phyloP scores from a whole-genome alignment of 2,113 vertebrate species.

The Fulica atra region DNA sequence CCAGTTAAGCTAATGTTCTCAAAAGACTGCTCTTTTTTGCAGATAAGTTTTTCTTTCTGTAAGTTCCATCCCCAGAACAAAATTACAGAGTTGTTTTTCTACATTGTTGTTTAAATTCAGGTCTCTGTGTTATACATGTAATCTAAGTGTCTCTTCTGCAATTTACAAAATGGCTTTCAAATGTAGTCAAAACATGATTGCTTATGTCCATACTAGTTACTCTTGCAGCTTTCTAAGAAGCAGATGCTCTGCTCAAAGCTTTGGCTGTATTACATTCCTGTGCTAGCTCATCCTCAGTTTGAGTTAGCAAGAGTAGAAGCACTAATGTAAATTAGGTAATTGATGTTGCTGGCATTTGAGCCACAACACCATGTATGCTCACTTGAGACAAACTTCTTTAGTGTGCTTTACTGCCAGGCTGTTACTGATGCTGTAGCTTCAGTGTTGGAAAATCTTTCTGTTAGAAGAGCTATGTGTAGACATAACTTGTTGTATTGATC shows the following conservation, averaged over 20 bases:
- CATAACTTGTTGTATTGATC: not conserved
- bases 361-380: accelerated
- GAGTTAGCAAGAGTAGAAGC: not conserved
- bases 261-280: not conserved
- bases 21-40: not conserved
- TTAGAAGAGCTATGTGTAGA: not conserved
- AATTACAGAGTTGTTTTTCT: not conserved
- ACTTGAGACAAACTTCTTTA: not conserved
- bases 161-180: not conserved
- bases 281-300: not conserved
- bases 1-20: not conserved
- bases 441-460: not conserved
- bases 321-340: not conserved
- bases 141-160: not conserved
- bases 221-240: not conserved
- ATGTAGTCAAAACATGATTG: not conserved
- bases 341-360: not conserved
- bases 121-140: not conserved
- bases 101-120: not conserved
- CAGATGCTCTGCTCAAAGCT: not conserved
- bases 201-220: not conserved
- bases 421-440: not conserved
- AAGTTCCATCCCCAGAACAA: not conserved
- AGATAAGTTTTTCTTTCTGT: not conserved
- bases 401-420: not conserved